Base-by-base conservation (phyloP, 2,797 vertebrate genomes). In the Sparidentex hasta region DNA sequence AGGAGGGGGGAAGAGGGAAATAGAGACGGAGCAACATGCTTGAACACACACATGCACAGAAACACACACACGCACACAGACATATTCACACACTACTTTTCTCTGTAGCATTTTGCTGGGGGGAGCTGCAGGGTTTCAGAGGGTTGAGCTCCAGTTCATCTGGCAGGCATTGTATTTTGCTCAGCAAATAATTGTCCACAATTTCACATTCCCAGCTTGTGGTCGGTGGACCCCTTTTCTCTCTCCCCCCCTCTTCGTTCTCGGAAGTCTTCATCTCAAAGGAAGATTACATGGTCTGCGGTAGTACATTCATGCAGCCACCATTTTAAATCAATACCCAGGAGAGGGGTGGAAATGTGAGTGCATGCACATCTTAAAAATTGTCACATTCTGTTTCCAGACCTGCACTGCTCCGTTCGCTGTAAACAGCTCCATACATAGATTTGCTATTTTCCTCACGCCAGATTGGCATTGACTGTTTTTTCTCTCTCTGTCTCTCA, bases 111-210 rank as follows among this genome's bases (percentile, higher is more conserved):
- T 92, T 93, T 92, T 88, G 72, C 66, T 83, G 74, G 90, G 89
- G 29, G 69, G 82, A 79, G 88, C 88, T 86, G 90, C 91, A 87
- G 90, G 90, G 87, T 90, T 92, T 84, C 88, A 88, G 80, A 87
- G 92, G 92, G 94, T 93, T 94, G 93, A 95, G 92, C 93, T 94
- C 90, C 93, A 94, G 94, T 95, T 96, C 94, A 95, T 94, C 94
- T 95, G 95, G 94, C 94, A 95, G 93, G 85, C 94, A 94, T 95
- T 96, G 93, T 94, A 93, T 96, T 95, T 95, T 94, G 94, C 94
- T 94, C 94, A 95, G 95, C 93, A 94, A 96, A 95, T 95, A 96
- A 95, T 95, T 94, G 94, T 94, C 93, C 92, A 91, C 93, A 94
- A 94, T 95, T 94, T 94, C 91, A 92, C 94, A 93, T 94, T 94